phyloP scores from a whole-genome alignment of 1,140 invertebrate genomes.

The Vanessa atalanta region DNA sequence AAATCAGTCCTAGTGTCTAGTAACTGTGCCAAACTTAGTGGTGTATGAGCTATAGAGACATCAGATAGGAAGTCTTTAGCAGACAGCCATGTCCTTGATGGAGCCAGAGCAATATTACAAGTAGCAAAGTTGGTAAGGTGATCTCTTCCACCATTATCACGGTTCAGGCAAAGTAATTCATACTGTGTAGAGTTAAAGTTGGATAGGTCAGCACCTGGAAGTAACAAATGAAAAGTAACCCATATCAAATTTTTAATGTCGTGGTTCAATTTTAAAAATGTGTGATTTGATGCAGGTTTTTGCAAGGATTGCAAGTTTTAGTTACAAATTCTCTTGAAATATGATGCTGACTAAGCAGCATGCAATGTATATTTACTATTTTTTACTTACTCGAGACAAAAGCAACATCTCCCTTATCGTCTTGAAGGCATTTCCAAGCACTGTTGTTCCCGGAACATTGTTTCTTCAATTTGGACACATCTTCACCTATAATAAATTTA shows the following conservation, averaged over 20 bases:
- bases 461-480: conserved; percentile 65
- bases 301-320: too few relatives aligned
- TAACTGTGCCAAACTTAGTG: conserved; percentile 66
- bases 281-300: too few relatives aligned
- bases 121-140: conserved; percentile 49
- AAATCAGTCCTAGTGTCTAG: conserved; percentile 58
- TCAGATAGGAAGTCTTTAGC: conserved; percentile 69
- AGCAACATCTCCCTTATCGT: conserved; percentile 65
- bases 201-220: conserved; percentile 61
- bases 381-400: conserved; percentile 72
- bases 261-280: too few relatives aligned
- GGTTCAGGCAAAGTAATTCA: conserved; percentile 69
- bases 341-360: too few relatives aligned
- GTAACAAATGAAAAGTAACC: neutral
- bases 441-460: conserved; percentile 60
- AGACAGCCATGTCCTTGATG: conserved; percentile 68
- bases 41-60: conserved; percentile 72
- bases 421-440: conserved; percentile 63
- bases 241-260: too few relatives aligned
- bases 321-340: too few relatives aligned
- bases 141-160: conserved; percentile 58
- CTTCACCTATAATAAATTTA: conserved; percentile 49
- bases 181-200: conserved; percentile 58
- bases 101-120: conserved; percentile 67
- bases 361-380: too few relatives aligned